These are phyloP conservation scores for Tyria jacobaeae DNA, from an alignment of 2,888 invertebrate genomes.

Conservation along the genomic window DNA sequence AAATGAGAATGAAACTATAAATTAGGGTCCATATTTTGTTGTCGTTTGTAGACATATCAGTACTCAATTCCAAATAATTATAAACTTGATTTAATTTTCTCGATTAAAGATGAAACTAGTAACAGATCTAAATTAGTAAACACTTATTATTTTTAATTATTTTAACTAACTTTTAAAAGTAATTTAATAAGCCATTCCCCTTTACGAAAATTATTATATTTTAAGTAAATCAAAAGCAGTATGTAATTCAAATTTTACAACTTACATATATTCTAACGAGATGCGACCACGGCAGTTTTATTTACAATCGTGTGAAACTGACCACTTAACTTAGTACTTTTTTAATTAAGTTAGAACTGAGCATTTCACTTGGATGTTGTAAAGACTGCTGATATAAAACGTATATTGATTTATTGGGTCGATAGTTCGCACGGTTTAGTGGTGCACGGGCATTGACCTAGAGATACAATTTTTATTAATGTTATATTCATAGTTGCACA, in stretches of 20 bases:
- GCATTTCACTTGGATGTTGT: constrained; percentile 46
- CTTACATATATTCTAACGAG: constrained; percentile 16
- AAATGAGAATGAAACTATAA: no score
- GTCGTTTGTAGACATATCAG: no score
- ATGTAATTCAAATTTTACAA: constrained; percentile 12
- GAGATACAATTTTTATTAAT: constrained; percentile 4
- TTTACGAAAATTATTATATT: constrained; percentile 1
- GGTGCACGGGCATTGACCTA: constrained; percentile 19
- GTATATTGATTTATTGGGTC: constrained; percentile 46
- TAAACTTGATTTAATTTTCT: no score
- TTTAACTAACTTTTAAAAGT: background rate
- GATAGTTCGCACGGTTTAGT: constrained; percentile 43
- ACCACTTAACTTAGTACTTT: constrained; percentile 50
- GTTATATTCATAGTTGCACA: constrained; percentile 3
- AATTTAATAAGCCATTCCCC: background rate
- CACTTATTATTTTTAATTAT: background rate
- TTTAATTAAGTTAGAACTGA: constrained; percentile 47
- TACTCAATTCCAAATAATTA: no score
- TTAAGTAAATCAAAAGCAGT: constrained; percentile 12
- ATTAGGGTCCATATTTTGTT: no score
- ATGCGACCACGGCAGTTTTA: constrained; percentile 17
- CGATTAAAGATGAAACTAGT: no score
- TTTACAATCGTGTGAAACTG: constrained; percentile 53
- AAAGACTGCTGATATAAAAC: constrained; percentile 31
- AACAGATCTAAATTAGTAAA: no score